These are phyloP conservation scores for Drosophila infuscata DNA, from an alignment of 2,888 invertebrate species.

Conservation along the genomic window DNA sequence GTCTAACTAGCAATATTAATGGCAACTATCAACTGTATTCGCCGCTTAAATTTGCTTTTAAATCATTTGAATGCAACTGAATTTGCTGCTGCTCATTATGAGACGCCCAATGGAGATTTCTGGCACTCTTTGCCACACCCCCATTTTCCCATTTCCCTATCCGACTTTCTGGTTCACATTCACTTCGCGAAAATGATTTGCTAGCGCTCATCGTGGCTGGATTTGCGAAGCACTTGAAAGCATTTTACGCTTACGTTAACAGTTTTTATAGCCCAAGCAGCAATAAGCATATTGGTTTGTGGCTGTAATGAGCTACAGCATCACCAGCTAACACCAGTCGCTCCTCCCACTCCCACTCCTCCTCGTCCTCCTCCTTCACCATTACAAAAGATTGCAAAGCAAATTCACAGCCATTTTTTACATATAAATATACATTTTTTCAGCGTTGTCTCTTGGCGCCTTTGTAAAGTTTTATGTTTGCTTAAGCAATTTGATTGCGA, in stretches of 20 bases:
- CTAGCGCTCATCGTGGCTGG: constrained; percentile 34
- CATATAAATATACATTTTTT: constrained; percentile 19
- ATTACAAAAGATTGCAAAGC: constrained; percentile 54
- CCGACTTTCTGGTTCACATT: constrained; percentile 1
- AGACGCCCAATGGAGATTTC: constrained; percentile 33
- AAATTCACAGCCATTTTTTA: constrained; percentile 60
- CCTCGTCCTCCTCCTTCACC: neutral
- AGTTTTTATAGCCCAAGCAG: constrained; percentile 74
- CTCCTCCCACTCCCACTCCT: neutral
- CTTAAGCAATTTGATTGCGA: constrained; percentile 77
- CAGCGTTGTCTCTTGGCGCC: constrained; percentile 49
- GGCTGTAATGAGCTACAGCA: constrained; percentile 71
- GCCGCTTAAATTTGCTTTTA: constrained; percentile 3
- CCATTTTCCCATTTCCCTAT: neutral
- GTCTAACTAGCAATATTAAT: neutral
- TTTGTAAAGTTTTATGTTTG: constrained; percentile 78
- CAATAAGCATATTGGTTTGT: constrained; percentile 79
- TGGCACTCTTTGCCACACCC: neutral
- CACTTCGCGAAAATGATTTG: constrained; percentile 41
- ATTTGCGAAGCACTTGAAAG: constrained; percentile 77
- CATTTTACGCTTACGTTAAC: constrained; percentile 79
- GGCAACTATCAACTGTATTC: neutral
- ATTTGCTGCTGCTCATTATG: constrained; percentile 58
- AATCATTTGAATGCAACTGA: constrained; percentile 26
- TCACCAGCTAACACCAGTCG: constrained; percentile 19